Evolutionary conservation across 2,113 vertebrate genomes (phyloP).

Genomic region (Sebastes fasciatus): DNA sequence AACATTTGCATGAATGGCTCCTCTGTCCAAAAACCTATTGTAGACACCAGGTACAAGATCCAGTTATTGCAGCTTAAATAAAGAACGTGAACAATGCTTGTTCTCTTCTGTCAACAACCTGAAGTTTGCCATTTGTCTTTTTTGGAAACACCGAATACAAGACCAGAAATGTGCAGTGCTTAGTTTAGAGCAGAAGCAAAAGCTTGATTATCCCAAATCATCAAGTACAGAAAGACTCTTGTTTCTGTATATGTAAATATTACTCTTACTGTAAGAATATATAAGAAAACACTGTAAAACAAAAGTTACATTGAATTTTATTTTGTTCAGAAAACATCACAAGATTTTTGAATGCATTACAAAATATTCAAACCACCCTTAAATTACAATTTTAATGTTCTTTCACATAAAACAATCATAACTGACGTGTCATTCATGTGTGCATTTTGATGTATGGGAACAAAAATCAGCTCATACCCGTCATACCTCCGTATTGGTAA

Average conservation of each 20-base stretch:
- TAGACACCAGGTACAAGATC: slow-evolving; percentile 22
- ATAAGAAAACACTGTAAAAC: slow-evolving; percentile 5
- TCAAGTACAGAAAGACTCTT: background rate
- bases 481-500: background rate
- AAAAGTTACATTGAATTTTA: slow-evolving; percentile 22
- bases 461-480: background rate
- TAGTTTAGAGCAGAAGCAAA: background rate
- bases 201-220: background rate
- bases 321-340: slow-evolving; percentile 32
- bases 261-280: background rate
- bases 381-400: slow-evolving; percentile 18
- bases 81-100: background rate
- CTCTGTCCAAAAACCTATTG: background rate
- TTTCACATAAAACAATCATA: slow-evolving; percentile 26
- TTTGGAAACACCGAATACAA: background rate
- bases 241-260: background rate
- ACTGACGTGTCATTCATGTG: background rate
- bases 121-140: background rate
- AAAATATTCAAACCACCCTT: slow-evolving; percentile 38
- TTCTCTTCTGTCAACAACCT: background rate
- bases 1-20: slow-evolving; percentile 59
- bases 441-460: background rate
- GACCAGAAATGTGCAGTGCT: background rate
- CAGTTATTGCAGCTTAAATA: background rate
- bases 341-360: slow-evolving; percentile 22